Base-by-base conservation (phyloP, 2,888 invertebrate genomes). In the Papilio gigon region DNA sequence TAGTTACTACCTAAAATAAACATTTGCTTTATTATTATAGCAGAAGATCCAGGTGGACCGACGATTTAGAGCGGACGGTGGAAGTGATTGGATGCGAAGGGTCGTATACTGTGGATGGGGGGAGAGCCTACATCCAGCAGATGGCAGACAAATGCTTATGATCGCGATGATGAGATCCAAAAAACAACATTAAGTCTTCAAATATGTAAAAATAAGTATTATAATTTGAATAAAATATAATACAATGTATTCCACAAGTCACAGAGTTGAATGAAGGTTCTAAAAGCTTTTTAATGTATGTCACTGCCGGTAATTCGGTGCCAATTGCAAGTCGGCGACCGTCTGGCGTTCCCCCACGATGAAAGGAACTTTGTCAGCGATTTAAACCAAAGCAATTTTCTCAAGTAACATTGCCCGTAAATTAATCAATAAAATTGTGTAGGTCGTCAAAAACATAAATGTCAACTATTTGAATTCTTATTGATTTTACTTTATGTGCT, bases 1-100 rank as follows among this genome's bases (percentile, higher is more conserved):
- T 93, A 0, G 98, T 98, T 17, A 98, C 98, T 76, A 98, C 97
- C 89, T 92, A 83, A 76, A 90, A 88, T 71, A 47, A 74, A 74
- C 68, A 40, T 44, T 47, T 25, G 17, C 11, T 14, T 47, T 33
- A 30, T 1, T 20, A 59, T 30, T 37, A 8, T 17, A 44, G 17
- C 6, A 17, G 44, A 35, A 35, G 33, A 35, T n/a, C n/a, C n/a
- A n/a, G n/a, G n/a, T n/a, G n/a, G n/a, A n/a, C n/a, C n/a, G n/a
- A n/a, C n/a, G n/a, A n/a, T n/a, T n/a, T n/a, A n/a, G n/a, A n/a
- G n/a, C n/a, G n/a, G n/a, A n/a, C n/a, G n/a, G n/a, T n/a, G n/a
- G n/a, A n/a, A n/a, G n/a, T n/a, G n/a, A n/a, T n/a, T n/a, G n/a
- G n/a, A n/a, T n/a, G n/a, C n/a, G n/a, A n/a, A n/a, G n/a, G n/a